Base-by-base conservation (phyloP, 1,140 invertebrate species). In the Cecropterus lyciades region DNA sequence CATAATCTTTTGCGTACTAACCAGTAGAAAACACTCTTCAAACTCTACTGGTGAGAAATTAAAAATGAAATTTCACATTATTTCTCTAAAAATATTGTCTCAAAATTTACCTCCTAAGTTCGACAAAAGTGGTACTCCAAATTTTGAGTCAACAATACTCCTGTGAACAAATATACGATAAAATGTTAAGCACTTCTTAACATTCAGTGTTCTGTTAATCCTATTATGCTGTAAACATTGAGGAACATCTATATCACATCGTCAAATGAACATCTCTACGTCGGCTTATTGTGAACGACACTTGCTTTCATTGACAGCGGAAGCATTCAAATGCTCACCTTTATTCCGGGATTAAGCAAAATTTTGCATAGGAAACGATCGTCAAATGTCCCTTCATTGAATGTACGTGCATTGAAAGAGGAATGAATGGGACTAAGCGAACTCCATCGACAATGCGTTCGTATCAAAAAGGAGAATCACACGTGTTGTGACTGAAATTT, bases 301-400 rank as follows among this genome's bases (percentile, higher is more conserved):
- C 75, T 79, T 79, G 70, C 74, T 64, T 73, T 62, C 62, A 67
- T n/a, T n/a, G 72, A 3, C 30, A 79, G 74, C 82, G 86, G 87
- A 89, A 89, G 76, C 84, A 79, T 82, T 77, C 70, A 78, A 73
- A 75, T 81, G 68, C 48, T 68, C 62, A 66, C 79, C 79, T 85
- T 85, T 85, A 85, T 84, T 80, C 81, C 76, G 78, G 85, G 87
- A 89, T 89, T 88, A 87, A 79, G 77, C 70, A 73, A 75, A 75
- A 89, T 88, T 88, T 88, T 85, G 85, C 85, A 87, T 89, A 88
- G 87, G 83, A 80, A 85, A 72, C 77, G 73, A 79, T 85, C 84
- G 80, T 82, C 82, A 79, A 84, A 86, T 85, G 77, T 85, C 77
- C 66, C 52, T 30, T n/a, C n/a, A n/a, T 56, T 82, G 70, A 79